Evolutionary conservation across 2,113 vertebrate genomes (phyloP).

Genomic region (Cisticola juncidis): DNA sequence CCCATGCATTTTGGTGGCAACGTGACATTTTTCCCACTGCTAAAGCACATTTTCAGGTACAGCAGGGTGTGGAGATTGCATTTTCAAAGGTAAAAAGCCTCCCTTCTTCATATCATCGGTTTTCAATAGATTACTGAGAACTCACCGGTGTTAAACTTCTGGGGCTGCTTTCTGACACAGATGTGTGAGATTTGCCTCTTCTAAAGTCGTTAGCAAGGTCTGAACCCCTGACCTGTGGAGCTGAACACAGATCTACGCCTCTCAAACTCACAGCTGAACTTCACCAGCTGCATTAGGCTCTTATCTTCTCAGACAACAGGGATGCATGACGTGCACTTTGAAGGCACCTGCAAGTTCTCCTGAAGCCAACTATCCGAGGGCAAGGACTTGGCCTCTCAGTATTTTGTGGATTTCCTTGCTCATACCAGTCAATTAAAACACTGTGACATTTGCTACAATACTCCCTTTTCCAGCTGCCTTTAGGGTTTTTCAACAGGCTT

Average conservation of each 20-base stretch:
- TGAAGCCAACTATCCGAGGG: slow-evolving; percentile 25
- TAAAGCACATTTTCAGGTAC: slow-evolving; percentile 23
- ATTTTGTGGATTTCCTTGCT: slow-evolving; percentile 14
- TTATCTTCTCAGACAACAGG: slow-evolving; percentile 53
- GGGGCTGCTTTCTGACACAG: background rate
- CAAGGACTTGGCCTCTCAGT: slow-evolving; percentile 46
- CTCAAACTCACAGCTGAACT: slow-evolving; percentile 56
- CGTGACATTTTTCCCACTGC: background rate
- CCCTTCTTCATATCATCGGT: background rate
- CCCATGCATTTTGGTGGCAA: background rate
- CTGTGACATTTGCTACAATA: slow-evolving; percentile 9
- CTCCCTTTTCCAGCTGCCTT: slow-evolving; percentile 46
- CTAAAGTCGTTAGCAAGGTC: slow-evolving; percentile 27
- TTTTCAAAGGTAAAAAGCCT: slow-evolving; percentile 14
- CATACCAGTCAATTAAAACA: slow-evolving; percentile 56
- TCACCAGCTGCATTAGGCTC: slow-evolving; percentile 28
- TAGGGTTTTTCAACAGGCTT: slow-evolving; percentile 48
- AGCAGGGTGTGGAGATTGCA: background rate
- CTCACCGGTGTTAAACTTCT: background rate
- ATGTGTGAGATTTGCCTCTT: background rate
- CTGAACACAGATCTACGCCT: background rate
- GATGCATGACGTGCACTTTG: slow-evolving; percentile 2
- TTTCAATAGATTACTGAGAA: slow-evolving; percentile 27
- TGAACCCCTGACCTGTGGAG: slow-evolving; percentile 56
- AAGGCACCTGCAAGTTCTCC: slow-evolving; percentile 50